phyloP scores from a whole-genome alignment of 2,113 vertebrate genomes.

The Aepyceros melampus region DNA sequence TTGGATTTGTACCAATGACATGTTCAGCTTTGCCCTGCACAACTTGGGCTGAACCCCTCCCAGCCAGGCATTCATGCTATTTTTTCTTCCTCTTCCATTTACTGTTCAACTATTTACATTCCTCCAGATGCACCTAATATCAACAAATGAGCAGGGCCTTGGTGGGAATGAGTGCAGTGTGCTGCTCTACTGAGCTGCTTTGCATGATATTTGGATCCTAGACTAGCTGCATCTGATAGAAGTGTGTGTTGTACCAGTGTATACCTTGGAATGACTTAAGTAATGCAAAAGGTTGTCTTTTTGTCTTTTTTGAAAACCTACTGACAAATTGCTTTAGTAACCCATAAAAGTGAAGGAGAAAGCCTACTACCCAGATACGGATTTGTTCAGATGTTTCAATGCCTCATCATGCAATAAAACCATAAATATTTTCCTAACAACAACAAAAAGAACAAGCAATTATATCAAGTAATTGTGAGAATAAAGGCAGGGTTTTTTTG shows the following conservation, averaged over 20 bases:
- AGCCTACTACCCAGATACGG: conserved; percentile 79
- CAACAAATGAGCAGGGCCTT: conserved; percentile 82
- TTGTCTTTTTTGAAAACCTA: conserved; percentile 77
- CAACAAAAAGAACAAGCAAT: not conserved
- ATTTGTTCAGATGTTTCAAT: conserved; percentile 78
- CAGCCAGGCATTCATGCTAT: conserved; percentile 70
- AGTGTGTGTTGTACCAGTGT: conserved; percentile 85
- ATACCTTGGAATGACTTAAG: conserved; percentile 38
- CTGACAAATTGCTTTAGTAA: conserved; percentile 90
- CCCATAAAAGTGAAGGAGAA: conserved; percentile 88
- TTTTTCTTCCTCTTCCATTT: conserved; percentile 75
- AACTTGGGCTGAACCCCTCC: conserved; percentile 90
- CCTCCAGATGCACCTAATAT: conserved; percentile 90
- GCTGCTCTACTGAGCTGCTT: conserved; percentile 83
- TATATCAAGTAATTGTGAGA: not conserved
- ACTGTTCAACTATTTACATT: conserved; percentile 87
- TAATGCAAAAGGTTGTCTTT: conserved; percentile 81
- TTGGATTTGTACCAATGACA: conserved; percentile 92
- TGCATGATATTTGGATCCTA: conserved; percentile 93
- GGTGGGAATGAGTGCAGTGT: conserved; percentile 75
- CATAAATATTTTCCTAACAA: conserved; percentile 92
- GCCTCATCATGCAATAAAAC: conserved; percentile 92
- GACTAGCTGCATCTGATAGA: conserved; percentile 87
- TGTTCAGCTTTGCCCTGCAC: conserved; percentile 98
- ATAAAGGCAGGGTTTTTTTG: not conserved